phyloP scores from a whole-genome alignment of 2,113 vertebrate genomes.

The Melanocharis versteri region DNA sequence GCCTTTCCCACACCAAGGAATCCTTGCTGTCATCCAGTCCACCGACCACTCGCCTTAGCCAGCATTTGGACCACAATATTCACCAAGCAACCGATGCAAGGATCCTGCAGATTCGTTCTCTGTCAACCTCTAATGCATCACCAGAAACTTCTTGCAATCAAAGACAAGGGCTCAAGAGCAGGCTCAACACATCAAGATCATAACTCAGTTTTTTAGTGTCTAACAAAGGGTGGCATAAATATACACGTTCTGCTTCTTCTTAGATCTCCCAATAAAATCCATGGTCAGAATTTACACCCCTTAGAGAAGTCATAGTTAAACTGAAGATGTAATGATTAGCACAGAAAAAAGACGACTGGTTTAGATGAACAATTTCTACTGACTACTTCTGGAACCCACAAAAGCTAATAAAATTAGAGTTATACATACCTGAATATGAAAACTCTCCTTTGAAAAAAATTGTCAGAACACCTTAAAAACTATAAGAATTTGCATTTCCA shows the following conservation, averaged over 20 bases:
- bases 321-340: not conserved
- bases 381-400: not conserved
- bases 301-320: not conserved
- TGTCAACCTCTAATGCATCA: not conserved
- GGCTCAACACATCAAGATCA: not conserved
- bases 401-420: not conserved
- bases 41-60: rapidly evolving
- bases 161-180: not conserved
- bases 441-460: not conserved
- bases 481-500: not conserved
- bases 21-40: not conserved
- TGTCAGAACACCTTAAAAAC: not conserved
- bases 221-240: not conserved
- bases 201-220: not conserved
- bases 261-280: not conserved
- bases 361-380: not conserved
- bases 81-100: rapidly evolving
- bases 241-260: not conserved
- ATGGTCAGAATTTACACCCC: not conserved
- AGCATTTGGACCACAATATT: not conserved
- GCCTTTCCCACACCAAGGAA: not conserved
- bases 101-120: not conserved
- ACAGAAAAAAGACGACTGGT: not conserved
- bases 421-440: not conserved
- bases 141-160: not conserved